Conservation (phyloP, 2,888 invertebrate genomes). For the Carpatolechia fugitivella region DNA sequence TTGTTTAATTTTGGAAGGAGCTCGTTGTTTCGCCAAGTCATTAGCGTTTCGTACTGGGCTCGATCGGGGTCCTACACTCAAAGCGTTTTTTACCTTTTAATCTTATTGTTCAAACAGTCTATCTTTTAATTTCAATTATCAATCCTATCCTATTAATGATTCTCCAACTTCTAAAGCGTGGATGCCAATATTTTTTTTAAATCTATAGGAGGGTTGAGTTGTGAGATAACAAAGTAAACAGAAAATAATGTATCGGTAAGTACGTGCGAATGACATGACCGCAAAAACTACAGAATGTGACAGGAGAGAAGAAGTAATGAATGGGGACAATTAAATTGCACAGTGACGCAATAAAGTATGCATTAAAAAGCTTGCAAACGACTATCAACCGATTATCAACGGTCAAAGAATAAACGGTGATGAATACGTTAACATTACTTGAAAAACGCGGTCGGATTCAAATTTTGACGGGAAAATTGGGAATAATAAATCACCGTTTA, state of each 20-base stretch:
- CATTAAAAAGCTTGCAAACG: constrained; percentile 4
- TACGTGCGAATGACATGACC: not conserved
- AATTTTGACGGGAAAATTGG: constrained; percentile 50
- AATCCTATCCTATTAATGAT: too few relatives aligned
- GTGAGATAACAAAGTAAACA: too few relatives aligned
- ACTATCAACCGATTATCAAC: constrained; percentile 18
- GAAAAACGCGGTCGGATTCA: constrained; percentile 30
- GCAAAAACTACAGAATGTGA: constrained; percentile 2
- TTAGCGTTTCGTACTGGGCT: constrained; percentile 49
- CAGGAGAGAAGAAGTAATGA: constrained; percentile 5
- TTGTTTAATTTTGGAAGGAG: constrained; percentile 74
- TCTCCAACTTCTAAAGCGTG: too few relatives aligned
- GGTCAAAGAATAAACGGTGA: constrained; percentile 15
- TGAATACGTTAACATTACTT: constrained; percentile 27
- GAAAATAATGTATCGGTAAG: too few relatives aligned
- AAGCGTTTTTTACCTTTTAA: constrained; percentile 42
- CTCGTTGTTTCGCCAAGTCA: constrained; percentile 72
- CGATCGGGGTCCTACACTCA: constrained; percentile 11
- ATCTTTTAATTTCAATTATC: too few relatives aligned
- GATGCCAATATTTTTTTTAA: too few relatives aligned
- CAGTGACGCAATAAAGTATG: constrained; percentile 11
- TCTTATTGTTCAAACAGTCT: constrained; percentile 48
- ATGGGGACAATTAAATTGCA: constrained; percentile 10
- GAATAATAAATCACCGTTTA: constrained; percentile 55
- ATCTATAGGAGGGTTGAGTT: too few relatives aligned